phyloP scores from a whole-genome alignment of 2,797 vertebrate species.

The Enteromius treurensis region DNA sequence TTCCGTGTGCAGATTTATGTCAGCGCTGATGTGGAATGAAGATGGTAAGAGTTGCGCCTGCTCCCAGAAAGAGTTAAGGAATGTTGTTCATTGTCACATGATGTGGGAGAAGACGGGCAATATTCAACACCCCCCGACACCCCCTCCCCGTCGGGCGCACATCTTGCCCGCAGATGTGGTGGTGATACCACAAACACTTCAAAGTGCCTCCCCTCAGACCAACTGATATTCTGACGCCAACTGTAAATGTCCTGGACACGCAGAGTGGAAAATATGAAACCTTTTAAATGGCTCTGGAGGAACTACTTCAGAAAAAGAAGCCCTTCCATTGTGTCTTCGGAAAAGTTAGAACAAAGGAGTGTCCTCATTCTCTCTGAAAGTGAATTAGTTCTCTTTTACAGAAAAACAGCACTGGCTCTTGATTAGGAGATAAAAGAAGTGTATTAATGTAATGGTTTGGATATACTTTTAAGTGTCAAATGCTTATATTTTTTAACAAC shows the following conservation, averaged over 20 bases:
- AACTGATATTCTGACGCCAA: slow-evolving; percentile 96
- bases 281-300: slow-evolving; percentile 62
- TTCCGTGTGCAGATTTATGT: slow-evolving; percentile 47
- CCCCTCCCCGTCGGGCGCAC: slow-evolving; percentile 74
- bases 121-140: slow-evolving; percentile 73
- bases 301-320: slow-evolving; percentile 43
- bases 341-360: slow-evolving; percentile 32
- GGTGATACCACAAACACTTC: slow-evolving; percentile 93
- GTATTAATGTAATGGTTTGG: neutral
- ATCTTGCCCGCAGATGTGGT: slow-evolving; percentile 99
- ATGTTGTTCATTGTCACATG: slow-evolving; percentile 96
- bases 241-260: slow-evolving; percentile 98
- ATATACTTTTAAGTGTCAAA: neutral
- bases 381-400: slow-evolving; percentile 3
- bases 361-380: slow-evolving; percentile 18
- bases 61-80: slow-evolving; percentile 83
- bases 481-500: neutral
- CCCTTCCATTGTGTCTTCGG: slow-evolving; percentile 29
- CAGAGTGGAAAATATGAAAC: slow-evolving; percentile 93
- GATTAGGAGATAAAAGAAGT: slow-evolving; percentile 1
- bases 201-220: slow-evolving; percentile 96
- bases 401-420: slow-evolving; percentile 53
- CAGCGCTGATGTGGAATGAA: slow-evolving; percentile 19
- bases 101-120: slow-evolving; percentile 82
- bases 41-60: slow-evolving; percentile 44